Conservation (phyloP, 2,888 invertebrate species). For the Rotaria magnacalcarata region DNA sequence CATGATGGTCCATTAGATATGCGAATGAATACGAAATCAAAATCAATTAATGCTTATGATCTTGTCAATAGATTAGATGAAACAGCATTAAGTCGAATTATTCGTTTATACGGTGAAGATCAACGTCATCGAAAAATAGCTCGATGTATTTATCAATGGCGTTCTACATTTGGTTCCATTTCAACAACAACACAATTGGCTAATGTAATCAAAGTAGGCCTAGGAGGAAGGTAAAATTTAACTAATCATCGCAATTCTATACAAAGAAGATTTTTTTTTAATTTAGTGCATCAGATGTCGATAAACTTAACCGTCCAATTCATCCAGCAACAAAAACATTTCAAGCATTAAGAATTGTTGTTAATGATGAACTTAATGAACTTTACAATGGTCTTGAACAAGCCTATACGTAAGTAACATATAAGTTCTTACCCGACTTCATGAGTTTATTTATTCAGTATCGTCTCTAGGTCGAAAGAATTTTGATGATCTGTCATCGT, state of each 20-base stretch:
- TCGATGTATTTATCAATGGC: constrained; percentile 75
- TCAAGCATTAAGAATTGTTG: constrained; percentile 85
- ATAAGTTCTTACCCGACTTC: no score
- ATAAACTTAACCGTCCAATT: constrained; percentile 69
- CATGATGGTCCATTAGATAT: constrained; percentile 81
- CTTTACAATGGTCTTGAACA: constrained; percentile 79
- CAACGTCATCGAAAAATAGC: constrained; percentile 77
- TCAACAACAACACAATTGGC: constrained; percentile 78
- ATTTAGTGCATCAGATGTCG: constrained; percentile 28
- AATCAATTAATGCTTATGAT: constrained; percentile 77
- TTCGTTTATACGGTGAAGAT: constrained; percentile 88
- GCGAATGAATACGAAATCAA: constrained; percentile 78
- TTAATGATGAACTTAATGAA: constrained; percentile 91
- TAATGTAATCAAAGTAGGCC: constrained; percentile 66
- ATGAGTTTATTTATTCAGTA: no score
- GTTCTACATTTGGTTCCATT: constrained; percentile 71
- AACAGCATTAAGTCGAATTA: constrained; percentile 72
- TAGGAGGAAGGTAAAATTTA: constrained; percentile 48
- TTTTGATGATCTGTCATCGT: no score
- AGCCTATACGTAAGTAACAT: constrained; percentile 63
- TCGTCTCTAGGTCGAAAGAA: no score
- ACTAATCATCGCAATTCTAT: background rate
- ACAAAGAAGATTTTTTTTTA: background rate
- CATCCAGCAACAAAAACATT: constrained; percentile 87
- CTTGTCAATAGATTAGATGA: constrained; percentile 76